Evolutionary conservation across 2,888 invertebrate genomes (phyloP).

Genomic region (Marasmarcha lunaedactyla): DNA sequence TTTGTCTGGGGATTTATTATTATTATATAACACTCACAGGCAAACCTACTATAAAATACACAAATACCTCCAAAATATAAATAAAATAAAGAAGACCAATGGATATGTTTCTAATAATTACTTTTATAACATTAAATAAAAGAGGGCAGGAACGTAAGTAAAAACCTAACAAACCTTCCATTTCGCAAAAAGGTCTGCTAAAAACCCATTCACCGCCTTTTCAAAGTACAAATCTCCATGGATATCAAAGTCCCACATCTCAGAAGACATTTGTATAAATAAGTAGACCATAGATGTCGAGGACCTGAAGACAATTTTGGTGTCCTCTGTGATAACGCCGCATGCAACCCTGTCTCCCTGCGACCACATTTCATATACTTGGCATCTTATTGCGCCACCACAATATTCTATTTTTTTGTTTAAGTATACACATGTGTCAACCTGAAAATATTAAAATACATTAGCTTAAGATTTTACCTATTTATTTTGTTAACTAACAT

Average conservation of each 20-base stretch:
- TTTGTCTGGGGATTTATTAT: no score
- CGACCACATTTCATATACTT: constrained; percentile 97
- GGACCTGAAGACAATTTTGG: constrained; percentile 97
- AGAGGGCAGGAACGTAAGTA: no score
- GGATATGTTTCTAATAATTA: no score
- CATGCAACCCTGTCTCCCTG: constrained; percentile 94
- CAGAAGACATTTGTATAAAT: constrained; percentile 98
- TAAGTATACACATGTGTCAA: constrained; percentile 91
- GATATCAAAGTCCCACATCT: constrained; percentile 99
- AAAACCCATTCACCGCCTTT: constrained; percentile 96
- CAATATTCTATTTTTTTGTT: constrained; percentile 96
- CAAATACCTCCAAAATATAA: no score
- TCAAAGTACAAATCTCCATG: constrained; percentile 99
- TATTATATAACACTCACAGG: no score
- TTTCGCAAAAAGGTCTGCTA: constrained; percentile 94
- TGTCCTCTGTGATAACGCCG: constrained; percentile 94
- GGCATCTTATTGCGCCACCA: constrained; percentile 85
- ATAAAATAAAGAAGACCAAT: no score
- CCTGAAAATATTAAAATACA: constrained; percentile 55
- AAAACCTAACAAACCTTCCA: constrained; percentile 88
- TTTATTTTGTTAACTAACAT: no score
- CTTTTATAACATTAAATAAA: no score
- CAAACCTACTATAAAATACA: no score
- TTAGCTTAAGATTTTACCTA: constrained; percentile 2
- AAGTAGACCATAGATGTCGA: constrained; percentile 98